Percentiles rank a stretch among this genome's conserved stretches.
phyloP scores from a whole-genome alignment of 2,797 vertebrate species.

The Carcharodon carcharias region DNA sequence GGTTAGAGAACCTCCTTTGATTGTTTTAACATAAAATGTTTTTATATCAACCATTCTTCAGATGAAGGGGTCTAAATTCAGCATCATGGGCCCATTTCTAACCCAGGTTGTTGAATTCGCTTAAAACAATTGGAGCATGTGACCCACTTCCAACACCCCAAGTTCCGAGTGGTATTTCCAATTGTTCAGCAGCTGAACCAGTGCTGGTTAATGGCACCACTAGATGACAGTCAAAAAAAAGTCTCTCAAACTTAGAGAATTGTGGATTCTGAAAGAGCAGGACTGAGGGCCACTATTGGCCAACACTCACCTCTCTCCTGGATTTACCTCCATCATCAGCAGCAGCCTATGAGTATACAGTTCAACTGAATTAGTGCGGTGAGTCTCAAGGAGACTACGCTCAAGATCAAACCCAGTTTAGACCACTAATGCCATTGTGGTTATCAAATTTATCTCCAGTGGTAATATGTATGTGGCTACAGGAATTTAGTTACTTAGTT shows the following conservation, averaged over 20 bases:
- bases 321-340: neutral
- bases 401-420: neutral
- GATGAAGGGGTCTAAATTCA: neutral
- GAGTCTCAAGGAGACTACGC: neutral
- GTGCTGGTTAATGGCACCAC: neutral
- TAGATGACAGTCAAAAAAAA: neutral
- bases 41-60: neutral
- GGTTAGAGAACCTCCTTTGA: neutral
- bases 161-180: neutral
- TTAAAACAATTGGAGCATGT: neutral
- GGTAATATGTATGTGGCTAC: neutral
- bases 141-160: too few relatives aligned
- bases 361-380: neutral
- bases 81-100: neutral
- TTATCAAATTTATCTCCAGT: neutral
- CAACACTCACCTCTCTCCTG: neutral
- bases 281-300: neutral
- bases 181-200: neutral
- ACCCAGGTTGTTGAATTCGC: neutral
- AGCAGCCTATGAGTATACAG: neutral
- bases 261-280: neutral
- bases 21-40: neutral
- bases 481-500: neutral
- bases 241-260: neutral
- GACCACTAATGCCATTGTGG: neutral